These are phyloP conservation scores for Clarias platycephalus DNA, from an alignment of 2,797 vertebrate species.

Conservation along the genomic window DNA sequence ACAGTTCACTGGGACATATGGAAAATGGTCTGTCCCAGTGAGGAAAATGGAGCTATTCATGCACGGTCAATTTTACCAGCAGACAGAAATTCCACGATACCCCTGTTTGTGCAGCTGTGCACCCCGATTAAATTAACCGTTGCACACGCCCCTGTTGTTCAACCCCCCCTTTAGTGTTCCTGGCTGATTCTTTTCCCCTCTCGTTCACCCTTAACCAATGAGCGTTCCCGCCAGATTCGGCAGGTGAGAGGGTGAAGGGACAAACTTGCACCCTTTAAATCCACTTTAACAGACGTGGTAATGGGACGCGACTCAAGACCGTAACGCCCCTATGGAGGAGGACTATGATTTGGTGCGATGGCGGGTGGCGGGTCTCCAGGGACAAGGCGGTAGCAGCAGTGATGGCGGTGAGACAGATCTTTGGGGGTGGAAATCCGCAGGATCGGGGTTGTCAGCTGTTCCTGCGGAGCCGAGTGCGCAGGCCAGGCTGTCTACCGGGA, in stretches of 20 bases:
- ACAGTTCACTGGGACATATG: constrained; percentile 76
- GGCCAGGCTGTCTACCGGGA: constrained; percentile 93
- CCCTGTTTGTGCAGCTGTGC: constrained; percentile 97
- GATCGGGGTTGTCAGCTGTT: constrained; percentile 97
- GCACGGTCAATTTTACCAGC: constrained; percentile 90
- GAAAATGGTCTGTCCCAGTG: constrained; percentile 82
- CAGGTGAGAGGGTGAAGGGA: constrained; percentile 26
- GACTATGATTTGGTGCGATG: constrained; percentile 81
- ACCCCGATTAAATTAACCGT: constrained; percentile 89
- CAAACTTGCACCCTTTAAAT: constrained; percentile 58
- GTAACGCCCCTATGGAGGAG: constrained; percentile 73
- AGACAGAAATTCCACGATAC: constrained; percentile 87
- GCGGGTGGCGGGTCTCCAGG: constrained; percentile 77
- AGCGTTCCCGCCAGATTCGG: constrained; percentile 55
- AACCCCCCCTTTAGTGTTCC: constrained; percentile 72
- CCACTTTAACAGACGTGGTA: constrained; percentile 62
- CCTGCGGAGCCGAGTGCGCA: constrained; percentile 86
- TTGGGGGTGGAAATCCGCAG: constrained; percentile 80
- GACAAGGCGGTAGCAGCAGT: constrained; percentile 85
- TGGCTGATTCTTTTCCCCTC: constrained; percentile 75
- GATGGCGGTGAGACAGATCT: constrained; percentile 89
- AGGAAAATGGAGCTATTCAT: constrained; percentile 72
- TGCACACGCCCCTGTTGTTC: constrained; percentile 46
- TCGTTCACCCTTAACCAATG: constrained; percentile 71
- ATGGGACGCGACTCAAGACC: constrained; percentile 64